Percentiles rank a stretch among this genome's conserved stretches.
phyloP scores from a whole-genome alignment of 2,888 invertebrate species.

The Dynastes grantii region DNA sequence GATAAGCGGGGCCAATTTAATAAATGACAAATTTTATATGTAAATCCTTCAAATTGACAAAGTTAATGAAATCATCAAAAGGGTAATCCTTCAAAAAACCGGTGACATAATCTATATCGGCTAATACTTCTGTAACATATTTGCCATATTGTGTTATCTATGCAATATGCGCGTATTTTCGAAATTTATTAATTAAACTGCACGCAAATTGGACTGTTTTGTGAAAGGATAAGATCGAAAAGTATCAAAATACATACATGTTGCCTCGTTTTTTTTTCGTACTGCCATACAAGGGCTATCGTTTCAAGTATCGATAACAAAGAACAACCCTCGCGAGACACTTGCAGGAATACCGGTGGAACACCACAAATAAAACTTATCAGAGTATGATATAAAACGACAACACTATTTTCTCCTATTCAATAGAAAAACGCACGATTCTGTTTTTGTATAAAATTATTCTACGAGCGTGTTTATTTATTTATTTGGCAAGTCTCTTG shows the following conservation, averaged over 20 bases:
- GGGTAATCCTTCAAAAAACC: background rate
- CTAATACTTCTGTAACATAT: too few species aligned
- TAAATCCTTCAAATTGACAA: slow-evolving; percentile 1
- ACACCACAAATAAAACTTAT: slow-evolving; percentile 32
- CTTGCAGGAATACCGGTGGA: slow-evolving; percentile 10
- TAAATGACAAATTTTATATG: background rate
- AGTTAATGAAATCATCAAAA: background rate
- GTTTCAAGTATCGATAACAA: slow-evolving; percentile 42
- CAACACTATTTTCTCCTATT: slow-evolving; percentile 11
- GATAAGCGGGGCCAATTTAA: background rate
- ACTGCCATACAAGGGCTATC: slow-evolving; percentile 23
- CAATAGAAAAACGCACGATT: slow-evolving; percentile 9
- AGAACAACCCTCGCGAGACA: slow-evolving; percentile 42
- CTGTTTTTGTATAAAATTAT: background rate
- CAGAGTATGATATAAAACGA: background rate
- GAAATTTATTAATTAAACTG: slow-evolving; percentile 15
- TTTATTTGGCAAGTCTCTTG: slow-evolving; percentile 18
- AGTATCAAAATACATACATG: slow-evolving; percentile 37
- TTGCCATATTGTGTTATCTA: too few species aligned
- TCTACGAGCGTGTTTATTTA: slow-evolving; percentile 29
- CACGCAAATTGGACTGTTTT: background rate
- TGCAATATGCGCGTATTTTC: background rate
- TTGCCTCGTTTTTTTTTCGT: slow-evolving; percentile 31
- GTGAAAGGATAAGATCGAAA: background rate
- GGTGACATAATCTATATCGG: background rate